Conservation (phyloP, 2,797 vertebrate genomes). For the Coregonus ussuriensis region DNA sequence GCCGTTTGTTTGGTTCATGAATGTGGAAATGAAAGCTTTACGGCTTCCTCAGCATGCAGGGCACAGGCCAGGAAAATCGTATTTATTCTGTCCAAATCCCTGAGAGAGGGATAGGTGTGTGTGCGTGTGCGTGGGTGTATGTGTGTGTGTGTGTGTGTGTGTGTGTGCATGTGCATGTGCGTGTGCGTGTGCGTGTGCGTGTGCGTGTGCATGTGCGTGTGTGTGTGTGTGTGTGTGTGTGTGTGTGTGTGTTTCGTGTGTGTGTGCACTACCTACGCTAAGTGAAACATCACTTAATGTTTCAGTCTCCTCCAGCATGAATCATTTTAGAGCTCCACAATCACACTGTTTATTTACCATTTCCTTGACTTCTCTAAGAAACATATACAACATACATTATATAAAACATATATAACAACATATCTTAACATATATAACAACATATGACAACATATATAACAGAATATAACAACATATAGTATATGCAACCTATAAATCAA, state of each 20-base stretch:
- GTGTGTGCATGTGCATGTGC: constrained; percentile 1
- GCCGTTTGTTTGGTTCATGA: constrained; percentile 65
- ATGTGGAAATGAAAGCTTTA: constrained; percentile 50
- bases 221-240: too few relatives aligned
- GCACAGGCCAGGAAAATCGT: constrained; percentile 53
- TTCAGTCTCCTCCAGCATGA: not conserved
- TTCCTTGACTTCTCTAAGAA: not conserved
- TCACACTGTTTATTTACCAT: not conserved
- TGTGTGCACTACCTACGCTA: not conserved
- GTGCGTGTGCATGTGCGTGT: too few relatives aligned
- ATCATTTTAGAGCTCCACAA: not conserved
- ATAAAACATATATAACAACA: too few relatives aligned
- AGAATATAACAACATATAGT: too few relatives aligned
- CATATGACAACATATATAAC: too few relatives aligned
- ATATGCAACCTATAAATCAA: too few relatives aligned
- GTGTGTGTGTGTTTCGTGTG: too few relatives aligned
- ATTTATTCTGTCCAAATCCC: constrained; percentile 60
- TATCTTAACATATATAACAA: too few relatives aligned
- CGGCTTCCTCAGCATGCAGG: constrained; percentile 61
- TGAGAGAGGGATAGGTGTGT: constrained; percentile 9
- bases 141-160: not conserved
- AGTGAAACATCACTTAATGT: not conserved
- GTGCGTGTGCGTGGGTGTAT: not conserved
- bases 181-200: not conserved
- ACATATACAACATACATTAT: too few relatives aligned